Evolutionary conservation across 2,797 vertebrate genomes (phyloP), one percentile per base, ranked within the genome.

Genomic region (Cuculus canorus): DNA sequence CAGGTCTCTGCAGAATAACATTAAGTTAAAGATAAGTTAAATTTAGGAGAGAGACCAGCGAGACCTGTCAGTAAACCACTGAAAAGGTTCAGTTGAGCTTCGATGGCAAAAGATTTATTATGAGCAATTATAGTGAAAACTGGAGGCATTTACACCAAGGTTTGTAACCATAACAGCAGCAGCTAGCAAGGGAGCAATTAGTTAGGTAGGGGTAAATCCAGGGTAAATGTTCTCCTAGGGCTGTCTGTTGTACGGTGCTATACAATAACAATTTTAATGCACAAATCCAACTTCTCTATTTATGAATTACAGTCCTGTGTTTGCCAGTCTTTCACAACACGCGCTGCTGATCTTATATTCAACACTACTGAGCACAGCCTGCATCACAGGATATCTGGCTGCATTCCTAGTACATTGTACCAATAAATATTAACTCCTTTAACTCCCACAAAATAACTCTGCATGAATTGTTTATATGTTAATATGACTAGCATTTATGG

Each of bases 381-480:
- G 83, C 47, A 79, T 56, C 71, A 80, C 60, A 89, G n/a, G 27
- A 47, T 35, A 24, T 57, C 91, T 89, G 86, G 82, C 92, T 86
- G 54, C 87, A 56, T 72, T 92, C 87, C 85, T 91, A 89, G 70
- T 43, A 83, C 69, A 71, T 60, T 63, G 63, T 76, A 83, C 14
- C 56, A 86, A 82, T 73, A 91, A 93, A 91, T 93, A 95, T 45
- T 88, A 91, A 91, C 48, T 90, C 57, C 35, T 69, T 15, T 50
- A 59, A 68, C 57, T 16, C 73, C 70, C 57, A 95, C 53, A 71
- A 52, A 94, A 71, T 35, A 85, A 53, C 61, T 80, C 75, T 54
- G 11, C 69, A 81, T 50, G 24, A 81, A 86, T 70, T 93, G 60
- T 72, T 93, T 79, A 53, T 52, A 80, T 11, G 27, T 70, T 71